phyloP scores from a whole-genome alignment of 2,113 vertebrate genomes.

The Ranitomeya imitator region DNA sequence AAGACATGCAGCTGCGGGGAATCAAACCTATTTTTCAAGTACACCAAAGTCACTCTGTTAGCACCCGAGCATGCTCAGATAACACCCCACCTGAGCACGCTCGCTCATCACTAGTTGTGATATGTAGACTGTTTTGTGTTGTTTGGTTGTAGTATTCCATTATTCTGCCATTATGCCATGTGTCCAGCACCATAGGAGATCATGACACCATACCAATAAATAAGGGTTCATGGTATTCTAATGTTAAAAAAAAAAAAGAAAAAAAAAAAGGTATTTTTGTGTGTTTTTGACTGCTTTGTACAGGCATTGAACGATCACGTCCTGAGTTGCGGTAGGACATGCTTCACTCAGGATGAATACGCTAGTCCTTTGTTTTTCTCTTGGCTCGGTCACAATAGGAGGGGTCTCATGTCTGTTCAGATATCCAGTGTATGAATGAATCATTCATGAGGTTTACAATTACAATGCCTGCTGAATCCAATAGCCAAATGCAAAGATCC shows the following conservation, averaged over 20 bases:
- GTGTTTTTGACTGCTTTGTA: neutral
- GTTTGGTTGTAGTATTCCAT: too few relatives aligned
- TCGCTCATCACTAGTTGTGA: too few relatives aligned
- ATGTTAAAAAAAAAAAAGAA: too few relatives aligned
- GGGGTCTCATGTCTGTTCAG: constrained; percentile 33
- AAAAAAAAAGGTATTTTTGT: too few relatives aligned
- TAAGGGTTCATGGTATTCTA: neutral
- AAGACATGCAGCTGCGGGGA: too few relatives aligned
- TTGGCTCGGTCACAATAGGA: constrained; percentile 50
- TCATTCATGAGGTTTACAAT: constrained; percentile 52
- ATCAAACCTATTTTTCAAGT: too few relatives aligned
- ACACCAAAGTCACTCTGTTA: too few relatives aligned
- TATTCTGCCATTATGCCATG: too few relatives aligned
- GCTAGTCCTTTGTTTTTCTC: constrained; percentile 45
- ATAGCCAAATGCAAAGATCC: constrained; percentile 11
- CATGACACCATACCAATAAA: neutral
- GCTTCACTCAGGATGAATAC: neutral
- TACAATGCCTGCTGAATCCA: constrained; percentile 43
- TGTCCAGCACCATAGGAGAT: neutral
- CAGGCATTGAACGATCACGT: neutral
- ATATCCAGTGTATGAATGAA: constrained; percentile 56
- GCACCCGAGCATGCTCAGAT: too few relatives aligned
- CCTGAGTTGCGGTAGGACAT: neutral
- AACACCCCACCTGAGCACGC: too few relatives aligned
- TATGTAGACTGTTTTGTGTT: too few relatives aligned